Percentiles rank a stretch among this genome's conserved stretches.
phyloP scores from a whole-genome alignment of 2,113 vertebrate species.

The Coracopsis vasa region DNA sequence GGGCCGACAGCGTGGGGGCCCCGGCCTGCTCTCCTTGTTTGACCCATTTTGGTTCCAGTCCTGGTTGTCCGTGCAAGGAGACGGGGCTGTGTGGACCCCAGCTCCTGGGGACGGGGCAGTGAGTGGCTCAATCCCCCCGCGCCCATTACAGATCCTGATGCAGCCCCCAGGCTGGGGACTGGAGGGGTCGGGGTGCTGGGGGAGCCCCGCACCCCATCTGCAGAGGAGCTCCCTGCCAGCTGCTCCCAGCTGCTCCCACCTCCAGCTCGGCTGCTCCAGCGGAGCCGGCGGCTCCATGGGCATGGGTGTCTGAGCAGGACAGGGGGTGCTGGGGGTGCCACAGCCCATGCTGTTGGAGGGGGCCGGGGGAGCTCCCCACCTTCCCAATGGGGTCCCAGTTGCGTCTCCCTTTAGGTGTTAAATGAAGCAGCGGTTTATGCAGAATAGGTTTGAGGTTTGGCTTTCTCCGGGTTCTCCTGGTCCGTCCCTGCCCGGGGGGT shows the following conservation, averaged over 20 bases:
- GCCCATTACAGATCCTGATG: fast-evolving
- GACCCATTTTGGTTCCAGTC: not conserved
- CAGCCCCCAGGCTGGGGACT: not conserved
- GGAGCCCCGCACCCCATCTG: not conserved
- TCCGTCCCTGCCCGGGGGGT: not conserved
- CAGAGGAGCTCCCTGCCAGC: fast-evolving
- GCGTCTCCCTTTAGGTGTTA: slow-evolving; percentile 15
- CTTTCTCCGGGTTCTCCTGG: slow-evolving; percentile 23
- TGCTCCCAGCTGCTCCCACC: not conserved
- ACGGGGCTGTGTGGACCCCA: fast-evolving
- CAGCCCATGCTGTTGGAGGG: not conserved
- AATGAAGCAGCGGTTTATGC: slow-evolving; percentile 17
- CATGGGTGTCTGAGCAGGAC: fast-evolving
- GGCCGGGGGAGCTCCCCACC: not conserved
- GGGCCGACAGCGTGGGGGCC: fast-evolving
- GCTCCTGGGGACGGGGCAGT: not conserved
- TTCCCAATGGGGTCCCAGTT: not conserved
- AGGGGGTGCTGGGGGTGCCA: not conserved
- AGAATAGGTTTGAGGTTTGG: slow-evolving; percentile 56
- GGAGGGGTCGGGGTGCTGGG: fast-evolving
- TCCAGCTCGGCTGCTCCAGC: fast-evolving
- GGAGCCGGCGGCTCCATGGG: not conserved
- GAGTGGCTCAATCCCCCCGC: fast-evolving
- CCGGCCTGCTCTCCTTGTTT: not conserved
- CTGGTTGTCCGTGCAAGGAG: not conserved